These are phyloP conservation scores for Anoncus sp. DNA, from an alignment of 2,888 invertebrate genomes.

Conservation along the genomic window DNA sequence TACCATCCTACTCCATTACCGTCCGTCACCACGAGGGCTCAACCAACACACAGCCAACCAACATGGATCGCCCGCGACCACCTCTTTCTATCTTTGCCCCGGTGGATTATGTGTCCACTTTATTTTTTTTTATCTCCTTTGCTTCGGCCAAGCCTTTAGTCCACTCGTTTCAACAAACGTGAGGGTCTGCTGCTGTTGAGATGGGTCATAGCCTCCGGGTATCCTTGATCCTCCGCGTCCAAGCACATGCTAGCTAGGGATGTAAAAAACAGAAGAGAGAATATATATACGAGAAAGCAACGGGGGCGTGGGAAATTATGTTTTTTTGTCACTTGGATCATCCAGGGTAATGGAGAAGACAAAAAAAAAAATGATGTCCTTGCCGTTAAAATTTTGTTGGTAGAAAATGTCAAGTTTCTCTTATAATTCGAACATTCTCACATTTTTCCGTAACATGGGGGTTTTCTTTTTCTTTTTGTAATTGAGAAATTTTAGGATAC, in stretches of 20 bases:
- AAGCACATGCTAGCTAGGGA: too few relatives aligned
- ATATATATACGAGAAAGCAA: too few relatives aligned
- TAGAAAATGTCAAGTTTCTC: too few relatives aligned
- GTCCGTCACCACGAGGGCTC: constrained; percentile 20
- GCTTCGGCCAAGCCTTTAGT: constrained; percentile 7
- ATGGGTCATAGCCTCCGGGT: constrained; percentile 34
- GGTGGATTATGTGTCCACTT: neutral
- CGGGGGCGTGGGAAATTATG: constrained; percentile 31
- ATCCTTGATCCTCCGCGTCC: constrained; percentile 30
- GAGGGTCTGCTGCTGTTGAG: constrained; percentile 29
- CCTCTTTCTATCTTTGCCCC: constrained; percentile 5
- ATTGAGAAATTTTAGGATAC: neutral
- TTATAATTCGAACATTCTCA: too few relatives aligned
- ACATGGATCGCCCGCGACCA: neutral
- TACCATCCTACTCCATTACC: constrained; percentile 44
- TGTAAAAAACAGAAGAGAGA: constrained; percentile 8
- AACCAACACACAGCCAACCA: constrained; percentile 35
- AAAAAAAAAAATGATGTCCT: too few relatives aligned
- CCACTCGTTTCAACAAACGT: constrained; percentile 38
- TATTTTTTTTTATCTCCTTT: constrained; percentile 24
- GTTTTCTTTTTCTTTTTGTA: too few relatives aligned
- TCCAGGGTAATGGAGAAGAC: neutral
- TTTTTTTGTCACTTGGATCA: constrained; percentile 14
- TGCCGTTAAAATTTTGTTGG: too few relatives aligned
- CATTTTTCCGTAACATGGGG: too few relatives aligned